Evolutionary conservation across 2,113 vertebrate species (phyloP).

Genomic region (Nansenia antarctica): DNA sequence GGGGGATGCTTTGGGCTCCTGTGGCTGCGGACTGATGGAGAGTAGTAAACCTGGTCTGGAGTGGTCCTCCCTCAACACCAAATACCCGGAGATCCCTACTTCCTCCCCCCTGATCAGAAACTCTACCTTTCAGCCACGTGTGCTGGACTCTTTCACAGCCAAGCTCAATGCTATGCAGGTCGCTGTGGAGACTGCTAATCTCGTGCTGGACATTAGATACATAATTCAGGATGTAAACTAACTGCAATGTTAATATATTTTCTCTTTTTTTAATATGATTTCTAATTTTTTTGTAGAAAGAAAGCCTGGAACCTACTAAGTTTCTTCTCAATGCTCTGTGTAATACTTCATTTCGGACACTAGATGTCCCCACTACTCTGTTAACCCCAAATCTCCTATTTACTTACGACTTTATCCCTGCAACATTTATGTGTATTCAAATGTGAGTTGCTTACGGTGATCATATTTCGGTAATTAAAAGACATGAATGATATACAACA

Average conservation of each 20-base stretch:
- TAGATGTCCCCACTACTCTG: background rate
- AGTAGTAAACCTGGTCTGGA: constrained; percentile 54
- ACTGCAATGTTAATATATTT: constrained; percentile 2
- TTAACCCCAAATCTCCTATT: too few species aligned
- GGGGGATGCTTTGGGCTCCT: constrained; percentile 65
- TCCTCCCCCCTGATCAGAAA: constrained; percentile 22
- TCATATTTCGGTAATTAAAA: too few species aligned
- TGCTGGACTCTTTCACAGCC: constrained; percentile 87
- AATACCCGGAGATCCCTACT: constrained; percentile 47
- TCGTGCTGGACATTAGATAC: constrained; percentile 84
- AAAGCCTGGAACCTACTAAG: too few species aligned
- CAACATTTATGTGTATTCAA: too few species aligned
- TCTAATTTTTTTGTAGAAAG: too few species aligned
- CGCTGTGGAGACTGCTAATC: constrained; percentile 87
- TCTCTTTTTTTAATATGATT: background rate
- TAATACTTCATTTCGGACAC: constrained; percentile 1
- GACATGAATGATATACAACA: too few species aligned
- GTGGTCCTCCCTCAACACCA: constrained; percentile 75
- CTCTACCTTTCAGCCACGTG: constrained; percentile 26
- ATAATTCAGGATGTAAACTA: constrained; percentile 89
- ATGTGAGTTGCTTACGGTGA: too few species aligned
- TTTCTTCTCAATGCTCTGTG: too few species aligned
- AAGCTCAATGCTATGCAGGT: constrained; percentile 86
- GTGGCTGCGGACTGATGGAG: constrained; percentile 81
- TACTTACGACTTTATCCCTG: too few species aligned